A percentile compares a stretch with the other conserved stretches of the same genome.
Conservation (phyloP, 2,888 invertebrate species). For the Drosophila picticornis region DNA sequence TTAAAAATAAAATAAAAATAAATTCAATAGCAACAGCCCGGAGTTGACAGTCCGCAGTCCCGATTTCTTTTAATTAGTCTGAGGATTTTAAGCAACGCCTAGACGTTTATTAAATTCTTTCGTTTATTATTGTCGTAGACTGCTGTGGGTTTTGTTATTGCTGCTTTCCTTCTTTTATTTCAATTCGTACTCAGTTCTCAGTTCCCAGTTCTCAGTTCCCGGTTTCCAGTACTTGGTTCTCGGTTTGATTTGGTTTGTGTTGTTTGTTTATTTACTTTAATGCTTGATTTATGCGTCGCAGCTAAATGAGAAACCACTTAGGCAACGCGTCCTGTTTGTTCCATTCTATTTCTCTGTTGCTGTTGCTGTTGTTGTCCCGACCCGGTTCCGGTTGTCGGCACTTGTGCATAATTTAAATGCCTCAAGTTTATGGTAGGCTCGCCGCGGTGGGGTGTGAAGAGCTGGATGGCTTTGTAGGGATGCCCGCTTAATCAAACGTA, state of each 20-base stretch:
- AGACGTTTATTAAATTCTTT: conserved; percentile 3
- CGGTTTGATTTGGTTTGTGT: conserved; percentile 25
- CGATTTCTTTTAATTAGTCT: not conserved
- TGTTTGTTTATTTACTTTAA: conserved; percentile 59
- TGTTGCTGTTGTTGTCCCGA: conserved; percentile 36
- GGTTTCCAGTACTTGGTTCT: conserved; percentile 3
- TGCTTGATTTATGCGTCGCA: conserved; percentile 72
- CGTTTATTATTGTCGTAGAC: conserved; percentile 17
- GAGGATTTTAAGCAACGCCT: not conserved
- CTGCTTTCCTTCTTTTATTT: conserved; percentile 19
- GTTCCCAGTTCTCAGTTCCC: not conserved
- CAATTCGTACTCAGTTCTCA: conserved; percentile 1
- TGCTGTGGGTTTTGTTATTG: not conserved
- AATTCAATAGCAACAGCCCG: not conserved
- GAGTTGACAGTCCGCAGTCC: not conserved
- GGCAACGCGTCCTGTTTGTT: conserved; percentile 51
- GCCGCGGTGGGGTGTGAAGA: not conserved
- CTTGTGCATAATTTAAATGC: conserved; percentile 68
- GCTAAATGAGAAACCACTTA: conserved; percentile 74
- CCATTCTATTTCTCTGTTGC: conserved; percentile 25
- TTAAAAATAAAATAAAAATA: not conserved
- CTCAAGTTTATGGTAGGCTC: conserved; percentile 22
- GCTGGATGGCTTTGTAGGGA: not conserved
- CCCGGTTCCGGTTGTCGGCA: conserved; percentile 61
- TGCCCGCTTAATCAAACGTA: conserved; percentile 56